These are phyloP conservation scores for Limnephilus marmoratus DNA, from an alignment of 2,888 invertebrate genomes.

Conservation along the genomic window DNA sequence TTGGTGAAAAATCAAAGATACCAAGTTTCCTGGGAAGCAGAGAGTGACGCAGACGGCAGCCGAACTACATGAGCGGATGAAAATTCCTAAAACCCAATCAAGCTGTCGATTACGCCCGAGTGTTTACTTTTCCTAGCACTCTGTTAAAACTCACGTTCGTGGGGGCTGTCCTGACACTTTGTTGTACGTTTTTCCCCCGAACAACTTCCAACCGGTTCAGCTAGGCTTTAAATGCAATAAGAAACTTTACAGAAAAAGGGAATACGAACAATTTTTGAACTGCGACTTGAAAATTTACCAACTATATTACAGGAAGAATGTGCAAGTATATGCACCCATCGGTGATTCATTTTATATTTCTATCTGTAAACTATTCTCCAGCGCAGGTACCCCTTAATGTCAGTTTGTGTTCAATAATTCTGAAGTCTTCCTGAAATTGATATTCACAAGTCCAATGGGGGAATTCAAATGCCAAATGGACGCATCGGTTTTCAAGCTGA, in stretches of 20 bases:
- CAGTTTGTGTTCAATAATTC: neutral
- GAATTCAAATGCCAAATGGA: neutral
- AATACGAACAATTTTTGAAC: neutral
- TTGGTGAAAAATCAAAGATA: neutral
- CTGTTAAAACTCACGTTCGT: slow-evolving; percentile 40
- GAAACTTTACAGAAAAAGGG: neutral
- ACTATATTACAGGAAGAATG: neutral
- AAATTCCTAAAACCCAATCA: slow-evolving; percentile 65
- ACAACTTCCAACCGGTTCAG: slow-evolving; percentile 23
- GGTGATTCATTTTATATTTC: neutral
- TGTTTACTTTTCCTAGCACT: slow-evolving; percentile 60
- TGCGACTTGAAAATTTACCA: neutral
- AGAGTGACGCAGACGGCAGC: slow-evolving; percentile 37
- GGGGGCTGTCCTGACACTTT: slow-evolving; percentile 21
- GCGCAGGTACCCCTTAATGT: neutral
- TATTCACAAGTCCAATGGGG: slow-evolving; percentile 1
- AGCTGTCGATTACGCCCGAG: slow-evolving; percentile 63
- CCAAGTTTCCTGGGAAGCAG: neutral
- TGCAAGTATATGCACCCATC: neutral
- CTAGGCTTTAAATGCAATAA: neutral
- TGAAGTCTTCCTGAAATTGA: neutral
- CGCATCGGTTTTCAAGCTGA: neutral
- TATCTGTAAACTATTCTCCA: neutral
- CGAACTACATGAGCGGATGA: slow-evolving; percentile 49
- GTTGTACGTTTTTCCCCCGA: slow-evolving; percentile 17